Base-by-base conservation (phyloP, 1,140 invertebrate species). In the Drosophila sucinea region DNA sequence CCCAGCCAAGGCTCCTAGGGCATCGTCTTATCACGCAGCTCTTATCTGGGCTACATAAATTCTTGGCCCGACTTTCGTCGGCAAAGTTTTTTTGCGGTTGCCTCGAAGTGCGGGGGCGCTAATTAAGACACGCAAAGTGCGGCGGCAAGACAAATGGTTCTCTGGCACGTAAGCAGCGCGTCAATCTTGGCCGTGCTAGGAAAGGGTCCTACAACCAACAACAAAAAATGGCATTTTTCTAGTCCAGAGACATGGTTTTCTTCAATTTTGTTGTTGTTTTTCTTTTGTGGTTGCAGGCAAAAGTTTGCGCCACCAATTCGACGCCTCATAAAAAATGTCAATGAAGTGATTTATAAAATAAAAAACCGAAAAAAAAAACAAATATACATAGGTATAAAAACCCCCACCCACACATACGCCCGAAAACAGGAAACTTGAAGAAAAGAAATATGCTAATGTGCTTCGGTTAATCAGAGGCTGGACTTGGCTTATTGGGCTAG, bases 51-150 rank as follows among this genome's bases (percentile, higher is more conserved):
- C 77, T 81, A 89, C 84, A 89, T 84, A 89, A 89, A 89, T 90
- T 89, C 67, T 61, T 61, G 84, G 72, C 76, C 60, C 74, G 73
- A 79, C 67, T 69, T 41, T 51, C 40, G 79, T 78, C 75, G 69
- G 79, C 51, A 83, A 89, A 84, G 72, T 81, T 77, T 79, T 51
- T 65, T 67, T 68, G 68, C 27, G 82, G 75, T 66, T 66, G 60
- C 23, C 41, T 23, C 29, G 27, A 32, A 47, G 33, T 65, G 67
- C 38, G 72, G 67, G 70, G 70, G 55, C 77, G 84, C 81, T 89
- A 89, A 89, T 89, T 89, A 89, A 89, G 84, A 89, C 84, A 89
- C 81, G 84, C 83, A 87, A 83, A 87, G 79, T 76, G 82, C 83
- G 83, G 75, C 77, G 51, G 44, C 51, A 89, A 89, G 84, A 89